Evolutionary conservation across 2,888 invertebrate species (phyloP).

Genomic region (Chironomus tentans): DNA sequence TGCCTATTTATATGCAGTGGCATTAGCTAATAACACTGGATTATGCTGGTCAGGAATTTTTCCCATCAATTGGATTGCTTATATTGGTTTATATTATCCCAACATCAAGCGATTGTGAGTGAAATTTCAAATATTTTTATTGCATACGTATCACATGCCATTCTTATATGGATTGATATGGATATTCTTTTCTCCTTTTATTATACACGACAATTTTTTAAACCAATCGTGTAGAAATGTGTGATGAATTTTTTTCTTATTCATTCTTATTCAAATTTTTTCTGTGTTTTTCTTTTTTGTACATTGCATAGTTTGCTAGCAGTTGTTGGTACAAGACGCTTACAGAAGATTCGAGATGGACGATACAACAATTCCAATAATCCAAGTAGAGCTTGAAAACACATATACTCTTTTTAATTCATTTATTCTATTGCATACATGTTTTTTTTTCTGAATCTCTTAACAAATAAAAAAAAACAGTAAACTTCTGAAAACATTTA

Average conservation of each 20-base stretch:
- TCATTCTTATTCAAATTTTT: not conserved
- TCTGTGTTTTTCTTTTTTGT: no score
- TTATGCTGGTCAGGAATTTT: constrained; percentile 64
- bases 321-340: constrained; percentile 11
- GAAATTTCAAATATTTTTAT: constrained; percentile 23
- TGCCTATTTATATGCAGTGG: constrained; percentile 49
- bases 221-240: not conserved
- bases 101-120: constrained; percentile 43
- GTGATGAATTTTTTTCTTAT: constrained; percentile 13
- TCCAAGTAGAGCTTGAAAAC: constrained; percentile 3
- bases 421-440: no score
- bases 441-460: no score
- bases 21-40: constrained; percentile 49
- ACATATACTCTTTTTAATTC: no score
- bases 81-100: constrained; percentile 53
- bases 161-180: not conserved
- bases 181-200: not conserved
- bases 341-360: constrained; percentile 8
- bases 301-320: constrained; percentile 6
- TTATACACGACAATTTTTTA: not conserved
- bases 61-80: constrained; percentile 51
- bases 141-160: not conserved
- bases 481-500: no score
- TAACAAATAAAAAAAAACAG: no score
- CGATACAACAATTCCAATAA: not conserved